These are phyloP conservation scores for Sylvietta virens DNA, from an alignment of 2,113 vertebrate species.

Conservation along the genomic window DNA sequence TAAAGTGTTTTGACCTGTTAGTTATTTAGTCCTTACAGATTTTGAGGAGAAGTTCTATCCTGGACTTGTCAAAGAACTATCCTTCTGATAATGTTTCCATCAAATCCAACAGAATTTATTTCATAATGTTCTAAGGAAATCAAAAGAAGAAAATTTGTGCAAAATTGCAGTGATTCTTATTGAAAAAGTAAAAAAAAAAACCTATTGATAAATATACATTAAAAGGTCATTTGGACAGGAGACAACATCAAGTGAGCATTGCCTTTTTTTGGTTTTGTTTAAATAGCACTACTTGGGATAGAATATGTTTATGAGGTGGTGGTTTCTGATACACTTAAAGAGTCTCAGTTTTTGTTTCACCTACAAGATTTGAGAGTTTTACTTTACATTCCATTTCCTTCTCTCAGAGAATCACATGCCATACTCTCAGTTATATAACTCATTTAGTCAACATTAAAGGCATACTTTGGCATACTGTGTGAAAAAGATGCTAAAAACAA, in stretches of 20 bases:
- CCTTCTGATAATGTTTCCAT: not conserved
- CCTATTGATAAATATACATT: not conserved
- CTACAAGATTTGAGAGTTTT: not conserved
- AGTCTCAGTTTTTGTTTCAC: not conserved
- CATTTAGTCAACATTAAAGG: not conserved
- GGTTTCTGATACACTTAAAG: not conserved
- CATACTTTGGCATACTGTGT: not conserved
- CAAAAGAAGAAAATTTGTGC: not conserved
- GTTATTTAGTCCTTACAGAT: not conserved
- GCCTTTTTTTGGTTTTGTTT: not conserved
- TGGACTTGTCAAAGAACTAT: not conserved
- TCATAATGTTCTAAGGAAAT: not conserved
- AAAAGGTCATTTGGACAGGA: not conserved
- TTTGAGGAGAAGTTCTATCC: not conserved
- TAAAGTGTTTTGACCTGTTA: not conserved
- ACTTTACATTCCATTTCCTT: not conserved
- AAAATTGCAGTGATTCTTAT: not conserved
- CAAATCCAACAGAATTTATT: not conserved
- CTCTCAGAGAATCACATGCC: not conserved
- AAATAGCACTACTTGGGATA: not conserved
- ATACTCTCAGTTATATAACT: not conserved
- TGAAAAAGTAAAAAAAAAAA: not conserved
- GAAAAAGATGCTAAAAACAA: not conserved
- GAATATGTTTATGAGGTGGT: not conserved
- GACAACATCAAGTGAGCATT: not conserved